phyloP scores from a whole-genome alignment of 2,797 vertebrate genomes.

The Notolabrus celidotus region DNA sequence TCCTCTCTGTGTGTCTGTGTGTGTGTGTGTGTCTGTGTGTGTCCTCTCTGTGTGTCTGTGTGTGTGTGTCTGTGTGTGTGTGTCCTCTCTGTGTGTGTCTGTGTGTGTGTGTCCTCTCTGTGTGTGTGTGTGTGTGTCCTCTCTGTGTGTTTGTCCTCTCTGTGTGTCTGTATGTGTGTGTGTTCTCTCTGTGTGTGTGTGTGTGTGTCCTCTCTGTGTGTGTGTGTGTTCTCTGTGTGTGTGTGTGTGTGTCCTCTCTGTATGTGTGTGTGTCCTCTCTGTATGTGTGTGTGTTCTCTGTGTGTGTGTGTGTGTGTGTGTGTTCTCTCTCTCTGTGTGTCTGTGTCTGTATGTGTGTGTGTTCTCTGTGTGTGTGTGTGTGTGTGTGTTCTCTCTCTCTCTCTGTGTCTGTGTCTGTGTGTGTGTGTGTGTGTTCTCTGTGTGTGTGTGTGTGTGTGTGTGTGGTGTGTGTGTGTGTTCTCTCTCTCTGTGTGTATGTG shows the following conservation, averaged over 20 bases:
- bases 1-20: too few relatives aligned
- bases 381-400: too few relatives aligned
- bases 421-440: conserved; percentile 11
- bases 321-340: too few relatives aligned
- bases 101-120: conserved; percentile 18
- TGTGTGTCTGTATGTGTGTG: conserved; percentile 18
- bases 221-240: conserved; percentile 15
- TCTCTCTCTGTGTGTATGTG: conserved; percentile 11
- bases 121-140: conserved; percentile 24
- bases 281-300: conserved; percentile 11
- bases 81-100: conserved; percentile 28
- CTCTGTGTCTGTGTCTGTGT: conserved; percentile 15
- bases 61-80: conserved; percentile 22
- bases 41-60: conserved; percentile 93
- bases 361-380: too few relatives aligned
- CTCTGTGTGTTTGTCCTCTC: neutral
- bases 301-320: conserved; percentile 9
- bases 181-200: conserved; percentile 5
- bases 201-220: conserved; percentile 2
- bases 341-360: conserved; percentile 9
- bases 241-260: neutral
- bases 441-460: conserved; percentile 5
- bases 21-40: conserved; percentile 3
- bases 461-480: neutral
- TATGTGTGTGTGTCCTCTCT: conserved; percentile 10